Evolutionary conservation across 1,140 invertebrate genomes (phyloP).

Genomic region (Drosophila gunungcola): DNA sequence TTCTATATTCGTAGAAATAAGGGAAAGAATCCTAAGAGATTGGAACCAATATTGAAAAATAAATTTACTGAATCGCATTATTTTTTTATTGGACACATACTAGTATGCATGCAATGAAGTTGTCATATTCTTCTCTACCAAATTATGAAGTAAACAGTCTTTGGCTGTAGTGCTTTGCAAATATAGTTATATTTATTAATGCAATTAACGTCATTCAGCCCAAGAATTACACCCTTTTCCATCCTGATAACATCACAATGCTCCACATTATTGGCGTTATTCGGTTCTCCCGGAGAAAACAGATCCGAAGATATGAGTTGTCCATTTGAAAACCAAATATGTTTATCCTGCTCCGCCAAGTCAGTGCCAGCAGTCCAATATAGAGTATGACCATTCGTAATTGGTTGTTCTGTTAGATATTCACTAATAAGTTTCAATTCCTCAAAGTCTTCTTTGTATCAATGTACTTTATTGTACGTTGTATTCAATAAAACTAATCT

Average conservation of each 20-base stretch:
- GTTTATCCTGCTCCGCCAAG: neutral
- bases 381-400: accelerated
- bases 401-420: neutral
- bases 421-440: neutral
- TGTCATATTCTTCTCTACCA: neutral
- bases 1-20: too few relatives aligned
- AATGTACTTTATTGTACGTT: neutral
- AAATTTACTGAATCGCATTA: too few relatives aligned
- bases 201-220: neutral
- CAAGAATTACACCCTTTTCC: too few relatives aligned
- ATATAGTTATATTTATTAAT: neutral
- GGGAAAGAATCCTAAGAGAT: too few relatives aligned
- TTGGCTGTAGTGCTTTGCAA: neutral
- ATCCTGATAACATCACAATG: neutral
- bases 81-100: too few relatives aligned
- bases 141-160: neutral
- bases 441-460: neutral
- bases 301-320: too few relatives aligned
- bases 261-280: neutral
- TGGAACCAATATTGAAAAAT: too few relatives aligned
- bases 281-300: neutral
- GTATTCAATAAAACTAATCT: neutral
- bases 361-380: neutral
- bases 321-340: neutral
- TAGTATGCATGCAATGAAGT: too few relatives aligned